Evolutionary conservation across 1,140 invertebrate genomes (phyloP).

Genomic region (Aphelinus certus): DNA sequence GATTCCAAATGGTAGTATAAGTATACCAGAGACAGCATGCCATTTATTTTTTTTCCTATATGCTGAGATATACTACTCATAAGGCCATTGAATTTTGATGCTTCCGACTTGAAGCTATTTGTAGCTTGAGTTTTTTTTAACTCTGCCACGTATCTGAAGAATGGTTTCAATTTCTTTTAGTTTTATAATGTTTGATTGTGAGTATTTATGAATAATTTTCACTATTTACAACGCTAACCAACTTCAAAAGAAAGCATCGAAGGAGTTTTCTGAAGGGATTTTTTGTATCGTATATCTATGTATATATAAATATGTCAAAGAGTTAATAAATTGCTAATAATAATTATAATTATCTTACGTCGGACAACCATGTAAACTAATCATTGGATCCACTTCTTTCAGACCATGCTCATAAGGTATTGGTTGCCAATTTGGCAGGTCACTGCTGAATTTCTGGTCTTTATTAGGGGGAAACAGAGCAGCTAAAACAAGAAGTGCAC

Average conservation of each 20-base stretch:
- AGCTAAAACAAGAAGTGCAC: constrained; percentile 55
- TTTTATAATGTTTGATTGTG: no score
- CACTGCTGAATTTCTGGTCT: constrained; percentile 50
- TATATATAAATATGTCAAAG: no score
- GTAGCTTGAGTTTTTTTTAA: neutral
- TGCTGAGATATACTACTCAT: constrained; percentile 45
- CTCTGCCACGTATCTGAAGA: constrained; percentile 36
- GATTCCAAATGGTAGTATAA: constrained; percentile 50
- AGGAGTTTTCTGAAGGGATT: no score
- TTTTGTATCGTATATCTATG: no score
- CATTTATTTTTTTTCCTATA: constrained; percentile 46
- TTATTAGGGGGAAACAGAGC: constrained; percentile 54
- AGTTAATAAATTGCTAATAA: no score
- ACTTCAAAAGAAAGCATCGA: neutral
- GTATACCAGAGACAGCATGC: constrained; percentile 40
- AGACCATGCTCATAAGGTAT: constrained; percentile 47
- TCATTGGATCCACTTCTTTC: constrained; percentile 37
- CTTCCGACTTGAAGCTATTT: constrained; percentile 15
- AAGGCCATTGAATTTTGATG: constrained; percentile 35
- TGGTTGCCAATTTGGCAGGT: constrained; percentile 56
- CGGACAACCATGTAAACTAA: constrained; percentile 35
- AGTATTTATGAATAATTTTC: no score
- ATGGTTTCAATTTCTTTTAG: neutral
- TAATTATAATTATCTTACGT: constrained; percentile 4
- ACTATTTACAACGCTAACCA: neutral